These are phyloP conservation scores for Lepidurus couesii DNA, from an alignment of 1,140 invertebrate species.

Conservation along the genomic window DNA sequence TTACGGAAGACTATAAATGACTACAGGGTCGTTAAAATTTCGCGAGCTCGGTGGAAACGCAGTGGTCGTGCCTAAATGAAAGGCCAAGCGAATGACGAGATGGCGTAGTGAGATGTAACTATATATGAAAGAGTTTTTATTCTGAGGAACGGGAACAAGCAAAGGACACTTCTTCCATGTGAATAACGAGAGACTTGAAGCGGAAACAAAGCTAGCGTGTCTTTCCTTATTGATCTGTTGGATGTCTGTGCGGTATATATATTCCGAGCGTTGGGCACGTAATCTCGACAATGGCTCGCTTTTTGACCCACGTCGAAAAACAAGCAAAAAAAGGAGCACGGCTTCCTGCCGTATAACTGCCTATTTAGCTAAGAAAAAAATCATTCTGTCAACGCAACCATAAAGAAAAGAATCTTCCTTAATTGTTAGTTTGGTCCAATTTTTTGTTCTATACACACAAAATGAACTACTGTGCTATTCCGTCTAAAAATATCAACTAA, in stretches of 20 bases:
- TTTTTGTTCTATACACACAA: no score
- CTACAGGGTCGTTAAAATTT: no score
- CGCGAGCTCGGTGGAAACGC: no score
- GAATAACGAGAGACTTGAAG: background rate
- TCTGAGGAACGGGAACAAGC: background rate
- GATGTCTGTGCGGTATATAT: background rate
- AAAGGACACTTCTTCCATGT: background rate
- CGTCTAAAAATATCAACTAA: no score
- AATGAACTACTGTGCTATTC: no score
- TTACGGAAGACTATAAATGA: no score
- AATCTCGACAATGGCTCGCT: background rate
- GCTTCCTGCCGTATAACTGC: constrained; percentile 13
- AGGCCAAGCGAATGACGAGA: no score
- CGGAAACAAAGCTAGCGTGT: constrained; percentile 9
- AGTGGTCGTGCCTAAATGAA: no score
- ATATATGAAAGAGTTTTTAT: background rate
- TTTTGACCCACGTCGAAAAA: background rate
- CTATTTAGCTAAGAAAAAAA: background rate
- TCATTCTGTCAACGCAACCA: no score
- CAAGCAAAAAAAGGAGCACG: background rate
- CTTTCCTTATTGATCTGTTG: constrained; percentile 15
- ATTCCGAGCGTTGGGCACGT: background rate
- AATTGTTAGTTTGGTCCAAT: no score
- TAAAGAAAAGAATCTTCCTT: no score
- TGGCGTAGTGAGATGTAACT: no score